Evolutionary conservation across 2,888 invertebrate species (phyloP).

Genomic region (Pristionchus fissidentatus): DNA sequence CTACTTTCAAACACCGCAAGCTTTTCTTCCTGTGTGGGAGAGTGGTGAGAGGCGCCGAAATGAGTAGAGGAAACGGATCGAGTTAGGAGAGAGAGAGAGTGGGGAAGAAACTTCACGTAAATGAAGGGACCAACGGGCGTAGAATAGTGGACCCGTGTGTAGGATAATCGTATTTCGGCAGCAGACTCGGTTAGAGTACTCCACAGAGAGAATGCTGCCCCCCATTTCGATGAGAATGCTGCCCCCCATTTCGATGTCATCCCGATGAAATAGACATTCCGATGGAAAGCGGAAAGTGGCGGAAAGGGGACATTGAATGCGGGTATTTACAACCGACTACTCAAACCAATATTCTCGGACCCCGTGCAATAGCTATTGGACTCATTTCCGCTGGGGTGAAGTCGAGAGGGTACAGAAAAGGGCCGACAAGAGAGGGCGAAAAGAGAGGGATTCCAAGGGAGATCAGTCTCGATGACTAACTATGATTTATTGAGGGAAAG

Average conservation of each 20-base stretch:
- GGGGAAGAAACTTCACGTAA: conserved; percentile 33
- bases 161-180: conserved; percentile 23
- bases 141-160: conserved; percentile 17
- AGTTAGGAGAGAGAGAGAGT: neutral
- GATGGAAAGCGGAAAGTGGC: neutral
- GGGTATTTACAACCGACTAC: neutral
- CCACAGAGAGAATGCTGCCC: conserved; percentile 1
- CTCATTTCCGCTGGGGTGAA: neutral
- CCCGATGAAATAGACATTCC: neutral
- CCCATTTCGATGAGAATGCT: conserved; percentile 41
- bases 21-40: conserved; percentile 27
- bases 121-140: neutral
- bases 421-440: neutral
- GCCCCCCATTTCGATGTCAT: conserved; percentile 6
- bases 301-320: neutral
- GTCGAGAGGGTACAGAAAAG: neutral
- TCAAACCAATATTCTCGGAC: neutral
- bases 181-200: conserved; percentile 35
- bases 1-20: conserved; percentile 30
- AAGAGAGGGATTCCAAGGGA: neutral
- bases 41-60: conserved; percentile 26
- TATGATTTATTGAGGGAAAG: conserved; percentile 38
- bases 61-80: neutral
- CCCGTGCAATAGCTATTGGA: neutral
- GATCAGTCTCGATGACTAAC: conserved; percentile 10